Evolutionary conservation across 2,113 vertebrate genomes (phyloP).

Genomic region (Pagrus major): DNA sequence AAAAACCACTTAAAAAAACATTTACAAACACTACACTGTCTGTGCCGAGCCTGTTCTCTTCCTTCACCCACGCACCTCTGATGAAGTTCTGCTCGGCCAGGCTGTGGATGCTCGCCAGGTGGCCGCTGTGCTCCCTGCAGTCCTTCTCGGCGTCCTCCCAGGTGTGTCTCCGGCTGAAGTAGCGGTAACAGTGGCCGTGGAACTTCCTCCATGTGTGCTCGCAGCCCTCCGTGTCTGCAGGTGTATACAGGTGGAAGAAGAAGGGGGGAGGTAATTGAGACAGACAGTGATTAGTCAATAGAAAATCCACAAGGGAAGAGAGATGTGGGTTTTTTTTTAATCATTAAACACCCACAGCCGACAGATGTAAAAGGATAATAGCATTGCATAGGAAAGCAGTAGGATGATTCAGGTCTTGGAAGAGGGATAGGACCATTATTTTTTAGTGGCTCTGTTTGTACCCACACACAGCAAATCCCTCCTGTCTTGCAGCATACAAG

Average conservation of each 20-base stretch:
- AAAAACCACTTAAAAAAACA: not conserved
- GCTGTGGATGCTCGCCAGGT: constrained; percentile 92
- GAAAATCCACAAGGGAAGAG: constrained; percentile 31
- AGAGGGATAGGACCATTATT: constrained; percentile 20
- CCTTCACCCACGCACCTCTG: constrained; percentile 83
- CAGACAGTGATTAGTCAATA: constrained; percentile 20
- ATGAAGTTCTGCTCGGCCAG: constrained; percentile 91
- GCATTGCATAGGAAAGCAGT: not conserved
- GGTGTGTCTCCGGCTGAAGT: constrained; percentile 90
- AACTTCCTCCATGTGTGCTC: constrained; percentile 96
- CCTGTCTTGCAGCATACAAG: constrained; percentile 11
- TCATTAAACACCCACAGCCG: constrained; percentile 26
- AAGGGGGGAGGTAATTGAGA: not conserved
- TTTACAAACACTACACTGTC: not conserved
- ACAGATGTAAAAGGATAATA: constrained; percentile 5
- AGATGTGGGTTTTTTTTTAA: not conserved
- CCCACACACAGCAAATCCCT: constrained; percentile 1
- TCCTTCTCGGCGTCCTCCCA: constrained; percentile 95
- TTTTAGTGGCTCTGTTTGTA: constrained; percentile 14
- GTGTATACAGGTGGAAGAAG: not conserved
- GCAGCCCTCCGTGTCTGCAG: constrained; percentile 92
- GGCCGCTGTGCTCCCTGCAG: constrained; percentile 90
- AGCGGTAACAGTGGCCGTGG: constrained; percentile 94
- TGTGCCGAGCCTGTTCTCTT: not conserved
- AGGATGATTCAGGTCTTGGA: constrained; percentile 5